phyloP scores from a whole-genome alignment of 2,888 invertebrate genomes.

The Halictus quadricinctus region DNA sequence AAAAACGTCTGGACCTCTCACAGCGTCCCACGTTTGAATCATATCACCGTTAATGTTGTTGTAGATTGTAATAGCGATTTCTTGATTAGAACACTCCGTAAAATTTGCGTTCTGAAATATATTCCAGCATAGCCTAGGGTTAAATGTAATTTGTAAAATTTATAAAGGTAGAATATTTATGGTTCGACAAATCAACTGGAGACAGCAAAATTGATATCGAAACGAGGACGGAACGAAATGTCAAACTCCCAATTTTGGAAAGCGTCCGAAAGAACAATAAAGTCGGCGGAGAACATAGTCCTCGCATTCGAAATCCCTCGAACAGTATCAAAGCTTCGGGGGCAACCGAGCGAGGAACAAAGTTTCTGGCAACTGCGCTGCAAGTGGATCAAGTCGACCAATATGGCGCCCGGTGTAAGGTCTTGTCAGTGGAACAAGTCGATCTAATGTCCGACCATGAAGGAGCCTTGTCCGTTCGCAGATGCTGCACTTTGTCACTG shows the following conservation, averaged over 20 bases:
- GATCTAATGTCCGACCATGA: conserved; percentile 43
- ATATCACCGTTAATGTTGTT: neutral
- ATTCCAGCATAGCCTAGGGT: too few species aligned
- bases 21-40: neutral
- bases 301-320: neutral
- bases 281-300: too few species aligned
- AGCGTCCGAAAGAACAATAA: too few species aligned
- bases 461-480: conserved; percentile 31
- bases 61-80: too few species aligned
- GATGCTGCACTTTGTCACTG: conserved; percentile 60
- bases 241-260: too few species aligned
- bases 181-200: too few species aligned
- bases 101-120: too few species aligned
- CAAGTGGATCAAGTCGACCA: conserved; percentile 42
- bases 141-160: too few species aligned
- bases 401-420: conserved; percentile 12
- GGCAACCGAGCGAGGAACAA: conserved; percentile 17
- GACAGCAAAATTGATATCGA: too few species aligned
- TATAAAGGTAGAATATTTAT: neutral
- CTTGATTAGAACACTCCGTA: too few species aligned
- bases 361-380: conserved; percentile 28
- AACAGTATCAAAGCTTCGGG: conserved; percentile 13
- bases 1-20: neutral
- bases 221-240: too few species aligned
- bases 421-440: conserved; percentile 55